phyloP scores from a whole-genome alignment of 1,140 invertebrate genomes.

The Aradophagus sp. region DNA sequence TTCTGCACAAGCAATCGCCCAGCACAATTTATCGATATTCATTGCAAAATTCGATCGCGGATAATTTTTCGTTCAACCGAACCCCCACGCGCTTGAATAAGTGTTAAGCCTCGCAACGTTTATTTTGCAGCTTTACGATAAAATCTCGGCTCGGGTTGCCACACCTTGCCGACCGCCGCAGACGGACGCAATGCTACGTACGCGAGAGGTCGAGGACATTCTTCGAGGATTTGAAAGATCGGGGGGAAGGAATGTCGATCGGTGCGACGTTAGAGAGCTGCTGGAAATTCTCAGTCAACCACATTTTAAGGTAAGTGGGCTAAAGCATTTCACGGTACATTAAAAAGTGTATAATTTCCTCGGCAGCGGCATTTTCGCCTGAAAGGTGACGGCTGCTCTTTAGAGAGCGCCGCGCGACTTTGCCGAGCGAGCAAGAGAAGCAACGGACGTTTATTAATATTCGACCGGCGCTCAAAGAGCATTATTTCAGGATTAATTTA shows the following conservation, averaged over 20 bases:
- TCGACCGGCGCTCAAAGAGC: too few species aligned
- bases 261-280: slow-evolving; percentile 83
- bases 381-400: too few species aligned
- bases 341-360: slow-evolving; percentile 16
- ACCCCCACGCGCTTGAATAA: too few species aligned
- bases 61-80: not conserved
- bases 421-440: too few species aligned
- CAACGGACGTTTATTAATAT: too few species aligned
- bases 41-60: not conserved
- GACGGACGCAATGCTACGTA: slow-evolving; percentile 85
- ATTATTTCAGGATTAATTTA: too few species aligned
- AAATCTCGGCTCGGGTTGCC: slow-evolving; percentile 85
- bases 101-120: too few species aligned
- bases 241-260: slow-evolving; percentile 73
- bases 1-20: too few species aligned
- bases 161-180: slow-evolving; percentile 84
- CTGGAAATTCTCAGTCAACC: slow-evolving; percentile 85
- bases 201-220: slow-evolving; percentile 84
- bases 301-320: slow-evolving; percentile 87
- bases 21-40: too few species aligned
- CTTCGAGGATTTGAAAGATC: slow-evolving; percentile 77
- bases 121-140: slow-evolving; percentile 85
- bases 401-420: too few species aligned
- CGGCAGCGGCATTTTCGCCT: too few species aligned
- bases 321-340: slow-evolving; percentile 11